Evolutionary conservation across 2,888 invertebrate species (phyloP).

Genomic region (Pheosia gnoma): DNA sequence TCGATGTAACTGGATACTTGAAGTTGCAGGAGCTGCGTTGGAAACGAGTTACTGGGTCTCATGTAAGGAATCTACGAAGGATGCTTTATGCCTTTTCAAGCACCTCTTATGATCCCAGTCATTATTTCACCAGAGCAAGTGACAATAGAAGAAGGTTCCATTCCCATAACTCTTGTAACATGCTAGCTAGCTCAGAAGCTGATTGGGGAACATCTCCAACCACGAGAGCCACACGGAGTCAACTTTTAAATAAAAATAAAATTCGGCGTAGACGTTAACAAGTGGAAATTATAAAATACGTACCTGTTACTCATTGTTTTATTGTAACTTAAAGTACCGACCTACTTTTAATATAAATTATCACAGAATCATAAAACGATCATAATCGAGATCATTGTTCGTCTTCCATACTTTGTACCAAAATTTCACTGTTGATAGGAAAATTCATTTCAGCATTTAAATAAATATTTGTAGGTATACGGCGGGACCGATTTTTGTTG

Average conservation of each 20-base stretch:
- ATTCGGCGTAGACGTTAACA: background rate
- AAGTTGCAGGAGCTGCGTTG: slow-evolving; percentile 53
- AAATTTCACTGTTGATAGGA: no score
- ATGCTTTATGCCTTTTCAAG: slow-evolving; percentile 35
- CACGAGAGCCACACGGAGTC: slow-evolving; percentile 9
- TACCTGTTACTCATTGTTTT: background rate
- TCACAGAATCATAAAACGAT: background rate
- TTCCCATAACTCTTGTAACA: background rate
- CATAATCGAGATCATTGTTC: background rate
- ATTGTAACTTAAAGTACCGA: background rate
- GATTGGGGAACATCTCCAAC: background rate
- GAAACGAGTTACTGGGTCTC: slow-evolving; percentile 38
- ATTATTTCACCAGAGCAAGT: slow-evolving; percentile 27
- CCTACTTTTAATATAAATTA: background rate
- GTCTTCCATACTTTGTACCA: no score
- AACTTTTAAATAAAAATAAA: slow-evolving; percentile 9
- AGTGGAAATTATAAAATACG: background rate
- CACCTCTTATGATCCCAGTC: slow-evolving; percentile 30
- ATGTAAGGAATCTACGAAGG: slow-evolving; percentile 28
- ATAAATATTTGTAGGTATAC: no score
- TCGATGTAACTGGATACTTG: slow-evolving; percentile 47
- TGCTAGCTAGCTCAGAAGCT: background rate
- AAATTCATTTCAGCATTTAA: no score
- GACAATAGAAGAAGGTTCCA: background rate
- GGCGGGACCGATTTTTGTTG: no score